phyloP scores from a whole-genome alignment of 2,113 vertebrate species.

The Saguinus imperator region DNA sequence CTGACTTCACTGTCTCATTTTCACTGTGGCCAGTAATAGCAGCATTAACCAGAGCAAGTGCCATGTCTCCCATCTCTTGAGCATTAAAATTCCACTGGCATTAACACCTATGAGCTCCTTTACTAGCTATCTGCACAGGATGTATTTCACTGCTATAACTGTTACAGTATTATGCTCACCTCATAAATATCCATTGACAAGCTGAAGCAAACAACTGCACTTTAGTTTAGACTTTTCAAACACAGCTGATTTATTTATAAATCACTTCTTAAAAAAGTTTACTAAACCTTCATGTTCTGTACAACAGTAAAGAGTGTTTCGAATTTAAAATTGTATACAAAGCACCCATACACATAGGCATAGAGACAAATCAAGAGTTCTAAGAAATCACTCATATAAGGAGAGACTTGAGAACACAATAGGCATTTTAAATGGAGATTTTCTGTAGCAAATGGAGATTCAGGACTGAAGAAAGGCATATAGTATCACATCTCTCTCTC shows the following conservation, averaged over 20 bases:
- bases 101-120: constrained; percentile 60
- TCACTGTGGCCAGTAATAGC: not conserved
- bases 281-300: constrained; percentile 41
- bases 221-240: constrained; percentile 72
- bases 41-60: constrained; percentile 36
- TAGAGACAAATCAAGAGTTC: not conserved
- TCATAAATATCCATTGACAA: constrained; percentile 82
- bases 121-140: constrained; percentile 70
- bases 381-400: not conserved
- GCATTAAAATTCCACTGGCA: constrained; percentile 81
- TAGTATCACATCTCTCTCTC: not conserved
- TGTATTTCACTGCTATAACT: constrained; percentile 80
- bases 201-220: constrained; percentile 75
- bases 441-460: not conserved
- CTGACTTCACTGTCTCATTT: not conserved
- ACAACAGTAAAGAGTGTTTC: constrained; percentile 28
- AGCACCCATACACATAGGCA: not conserved
- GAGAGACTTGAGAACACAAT: not conserved
- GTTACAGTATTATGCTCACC: constrained; percentile 69
- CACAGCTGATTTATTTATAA: constrained; percentile 71
- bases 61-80: constrained; percentile 61
- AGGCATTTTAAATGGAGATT: not conserved
- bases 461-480: not conserved
- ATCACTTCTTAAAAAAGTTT: constrained; percentile 58
- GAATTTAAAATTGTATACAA: constrained; percentile 50